phyloP scores from a whole-genome alignment of 2,113 vertebrate genomes.

The Actenoides lindsayi region DNA sequence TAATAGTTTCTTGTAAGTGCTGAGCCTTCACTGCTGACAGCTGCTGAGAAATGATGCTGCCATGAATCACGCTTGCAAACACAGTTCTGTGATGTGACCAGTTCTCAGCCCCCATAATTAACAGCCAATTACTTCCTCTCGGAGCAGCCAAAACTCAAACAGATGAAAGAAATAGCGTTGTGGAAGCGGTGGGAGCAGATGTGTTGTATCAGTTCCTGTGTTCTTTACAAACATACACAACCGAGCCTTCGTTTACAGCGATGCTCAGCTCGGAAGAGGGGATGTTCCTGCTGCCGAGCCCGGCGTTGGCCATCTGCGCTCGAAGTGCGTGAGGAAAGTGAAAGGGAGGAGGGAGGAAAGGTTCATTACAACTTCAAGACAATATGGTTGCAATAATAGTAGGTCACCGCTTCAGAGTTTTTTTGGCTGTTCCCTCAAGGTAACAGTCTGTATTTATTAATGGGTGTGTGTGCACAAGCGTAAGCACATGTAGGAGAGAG shows the following conservation, averaged over 20 bases:
- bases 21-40: slow-evolving; percentile 60
- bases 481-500: background rate
- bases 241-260: background rate
- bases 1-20: slow-evolving; percentile 67
- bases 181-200: slow-evolving; percentile 55
- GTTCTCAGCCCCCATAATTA: slow-evolving; percentile 67
- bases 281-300: background rate
- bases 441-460: background rate
- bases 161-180: slow-evolving; percentile 66
- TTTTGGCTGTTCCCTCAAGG: background rate
- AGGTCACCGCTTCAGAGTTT: background rate
- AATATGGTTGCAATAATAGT: background rate
- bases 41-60: slow-evolving; percentile 70
- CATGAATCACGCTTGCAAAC: slow-evolving; percentile 69
- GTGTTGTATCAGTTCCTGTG: slow-evolving; percentile 48
- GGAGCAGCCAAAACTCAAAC: slow-evolving; percentile 40
- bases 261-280: background rate
- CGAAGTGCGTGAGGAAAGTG: background rate
- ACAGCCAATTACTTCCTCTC: slow-evolving; percentile 71
- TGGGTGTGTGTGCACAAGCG: background rate
- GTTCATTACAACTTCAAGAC: background rate
- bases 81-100: slow-evolving; percentile 64
- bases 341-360: background rate
- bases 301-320: slow-evolving; percentile 10
- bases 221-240: slow-evolving; percentile 12